Base-by-base conservation (phyloP, 2,888 invertebrate genomes). In the Heliconius aoede region DNA sequence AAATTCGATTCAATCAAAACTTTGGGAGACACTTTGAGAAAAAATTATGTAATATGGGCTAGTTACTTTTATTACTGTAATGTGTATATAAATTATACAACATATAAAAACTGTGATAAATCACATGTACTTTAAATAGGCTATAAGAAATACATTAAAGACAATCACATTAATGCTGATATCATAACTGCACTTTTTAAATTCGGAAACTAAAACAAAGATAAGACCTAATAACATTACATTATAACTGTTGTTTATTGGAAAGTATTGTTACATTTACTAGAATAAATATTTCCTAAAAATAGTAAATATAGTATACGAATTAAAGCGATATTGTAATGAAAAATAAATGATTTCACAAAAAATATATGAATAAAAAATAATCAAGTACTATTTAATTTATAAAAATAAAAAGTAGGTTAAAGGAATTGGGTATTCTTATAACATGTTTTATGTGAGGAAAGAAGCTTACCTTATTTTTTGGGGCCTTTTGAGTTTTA, bases 381-480 rank as follows among this genome's bases (percentile, higher is more conserved):
- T 4, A 30, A 28, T 28, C 30, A 55, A 28, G n/a, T n/a, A 32
- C 0, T n/a, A 15, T 30, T 69, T 69, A 24, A 30, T 69, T 69
- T 30, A 32, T 4, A 30, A 69, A 69, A 58, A 24, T 8, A 30
- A 69, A 55, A 69, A 69, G 55, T 69, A 69, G 69, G 69, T 69
- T 69, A 69, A 30, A 55, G 8, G n/a, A 55, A 55, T 40, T 26
- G 8, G 32, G 30, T 30, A 9, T 32, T 30, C n/a, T 32, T 51
- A 68, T 30, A 30, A 30, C n/a, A 69, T 32, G 55, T 51, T 28
- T 46, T 55, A 32, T 69, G 0, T 24, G 2, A 13, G 51, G 1
- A 69, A 69, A 55, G n/a, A 32, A n/a, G 55, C 79, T 79, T 71
- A 79, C 79, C 77, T 74, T 28, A 26, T 55, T 30, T 11, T 51